phyloP scores from a whole-genome alignment of 2,113 vertebrate species.

The Python bivittatus region DNA sequence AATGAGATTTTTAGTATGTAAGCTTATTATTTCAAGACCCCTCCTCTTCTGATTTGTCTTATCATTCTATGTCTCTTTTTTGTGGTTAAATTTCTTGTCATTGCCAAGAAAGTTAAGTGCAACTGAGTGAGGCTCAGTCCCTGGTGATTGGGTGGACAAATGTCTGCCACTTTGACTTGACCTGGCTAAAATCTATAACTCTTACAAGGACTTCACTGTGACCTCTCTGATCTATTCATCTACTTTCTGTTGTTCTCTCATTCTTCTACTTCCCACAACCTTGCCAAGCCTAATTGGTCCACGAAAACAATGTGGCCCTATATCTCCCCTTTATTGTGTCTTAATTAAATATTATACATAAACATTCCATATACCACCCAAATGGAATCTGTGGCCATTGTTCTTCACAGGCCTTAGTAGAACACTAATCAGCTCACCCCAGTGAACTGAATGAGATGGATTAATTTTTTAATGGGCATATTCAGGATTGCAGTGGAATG shows the following conservation, averaged over 20 bases:
- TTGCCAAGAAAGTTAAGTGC: background rate
- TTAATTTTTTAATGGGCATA: conserved; percentile 24
- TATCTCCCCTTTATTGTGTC: background rate
- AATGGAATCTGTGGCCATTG: background rate
- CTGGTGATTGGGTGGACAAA: background rate
- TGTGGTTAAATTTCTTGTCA: background rate
- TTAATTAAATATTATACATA: background rate
- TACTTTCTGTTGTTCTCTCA: background rate
- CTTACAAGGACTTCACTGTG: background rate
- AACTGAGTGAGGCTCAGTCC: background rate
- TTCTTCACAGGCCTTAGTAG: background rate
- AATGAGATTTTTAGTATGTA: conserved; percentile 6
- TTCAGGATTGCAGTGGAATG: conserved; percentile 50
- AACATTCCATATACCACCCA: background rate
- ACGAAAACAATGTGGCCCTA: background rate
- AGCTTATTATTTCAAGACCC: conserved; percentile 55
- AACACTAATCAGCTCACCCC: background rate
- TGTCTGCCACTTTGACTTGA: background rate
- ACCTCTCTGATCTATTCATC: background rate
- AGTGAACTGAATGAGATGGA: background rate
- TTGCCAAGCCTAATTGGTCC: no score
- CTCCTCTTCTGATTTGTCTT: conserved; percentile 44
- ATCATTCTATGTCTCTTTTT: conserved; percentile 29
- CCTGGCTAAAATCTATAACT: background rate
- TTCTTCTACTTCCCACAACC: background rate